These are phyloP conservation scores for Digitonthophagus gazella DNA, from an alignment of 2,888 invertebrate genomes.

Conservation along the genomic window DNA sequence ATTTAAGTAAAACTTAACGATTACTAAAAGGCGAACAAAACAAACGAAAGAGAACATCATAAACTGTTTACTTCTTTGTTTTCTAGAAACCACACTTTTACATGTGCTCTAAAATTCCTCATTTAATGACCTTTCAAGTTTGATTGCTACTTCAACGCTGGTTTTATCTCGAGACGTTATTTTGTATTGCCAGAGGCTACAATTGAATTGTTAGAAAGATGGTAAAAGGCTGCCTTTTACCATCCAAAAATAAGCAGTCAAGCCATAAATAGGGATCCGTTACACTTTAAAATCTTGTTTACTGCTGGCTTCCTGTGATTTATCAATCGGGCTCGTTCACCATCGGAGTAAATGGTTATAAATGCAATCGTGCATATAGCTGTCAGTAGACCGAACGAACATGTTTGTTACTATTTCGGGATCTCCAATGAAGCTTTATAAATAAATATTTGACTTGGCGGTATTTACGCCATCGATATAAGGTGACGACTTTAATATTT, in stretches of 20 bases:
- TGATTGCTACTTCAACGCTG: background rate
- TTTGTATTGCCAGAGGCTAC: background rate
- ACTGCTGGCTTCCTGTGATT: slow-evolving; percentile 9
- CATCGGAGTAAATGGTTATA: slow-evolving; percentile 1
- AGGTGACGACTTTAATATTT: background rate
- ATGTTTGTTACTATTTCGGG: background rate
- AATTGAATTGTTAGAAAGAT: background rate
- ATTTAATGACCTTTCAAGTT: background rate
- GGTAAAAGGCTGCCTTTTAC: background rate
- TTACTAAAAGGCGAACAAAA: background rate
- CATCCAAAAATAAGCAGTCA: slow-evolving; percentile 14
- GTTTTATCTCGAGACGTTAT: background rate
- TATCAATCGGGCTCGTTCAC: slow-evolving; percentile 6
- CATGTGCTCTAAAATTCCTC: background rate
- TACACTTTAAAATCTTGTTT: slow-evolving; percentile 9
- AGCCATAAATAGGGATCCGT: slow-evolving; percentile 7
- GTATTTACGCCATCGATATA: background rate
- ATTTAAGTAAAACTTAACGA: background rate
- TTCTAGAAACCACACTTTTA: background rate
- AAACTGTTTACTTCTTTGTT: background rate
- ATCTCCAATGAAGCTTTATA: background rate
- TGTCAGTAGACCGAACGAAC: slow-evolving; percentile 5
- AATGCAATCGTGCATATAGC: slow-evolving; percentile 7
- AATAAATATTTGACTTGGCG: background rate
- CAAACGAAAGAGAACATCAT: background rate